Percentiles rank a stretch among this genome's conserved stretches.
Conservation (phyloP, 2,113 vertebrate species). For the Morone chrysops region DNA sequence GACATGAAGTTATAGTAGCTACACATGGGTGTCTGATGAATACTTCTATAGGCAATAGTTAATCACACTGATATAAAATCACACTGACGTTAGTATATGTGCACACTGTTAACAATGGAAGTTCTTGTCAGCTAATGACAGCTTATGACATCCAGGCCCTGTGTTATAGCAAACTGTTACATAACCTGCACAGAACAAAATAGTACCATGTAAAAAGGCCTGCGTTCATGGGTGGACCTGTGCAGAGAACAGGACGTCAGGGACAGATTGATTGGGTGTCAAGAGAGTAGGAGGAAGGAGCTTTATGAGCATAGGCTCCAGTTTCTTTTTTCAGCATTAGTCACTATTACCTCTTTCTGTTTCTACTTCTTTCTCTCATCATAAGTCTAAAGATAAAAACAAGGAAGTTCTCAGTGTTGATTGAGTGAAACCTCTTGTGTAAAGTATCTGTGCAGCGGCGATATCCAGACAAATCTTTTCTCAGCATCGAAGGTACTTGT, state of each 20-base stretch:
- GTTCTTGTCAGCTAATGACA: slow-evolving; percentile 38
- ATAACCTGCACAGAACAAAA: slow-evolving; percentile 52
- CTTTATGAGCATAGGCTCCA: slow-evolving; percentile 61
- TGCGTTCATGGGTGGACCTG: slow-evolving; percentile 45
- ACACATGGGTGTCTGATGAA: background rate
- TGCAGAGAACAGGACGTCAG: slow-evolving; percentile 40
- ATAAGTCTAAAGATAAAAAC: slow-evolving; percentile 7
- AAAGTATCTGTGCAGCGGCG: slow-evolving; percentile 2
- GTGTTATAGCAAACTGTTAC: slow-evolving; percentile 43
- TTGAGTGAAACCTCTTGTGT: slow-evolving; percentile 26
- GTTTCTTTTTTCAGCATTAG: slow-evolving; percentile 69
- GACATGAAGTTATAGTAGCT: background rate
- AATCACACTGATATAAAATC: background rate
- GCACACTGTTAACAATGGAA: slow-evolving; percentile 29
- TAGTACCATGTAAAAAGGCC: slow-evolving; percentile 53
- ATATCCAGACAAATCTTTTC: background rate
- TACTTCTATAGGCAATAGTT: background rate
- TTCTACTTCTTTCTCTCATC: slow-evolving; percentile 34
- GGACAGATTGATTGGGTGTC: slow-evolving; percentile 76
- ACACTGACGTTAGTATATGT: background rate
- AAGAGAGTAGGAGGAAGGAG: slow-evolving; percentile 60
- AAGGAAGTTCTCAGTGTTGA: slow-evolving; percentile 6
- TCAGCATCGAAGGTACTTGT: slow-evolving; percentile 25
- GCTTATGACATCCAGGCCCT: slow-evolving; percentile 41
- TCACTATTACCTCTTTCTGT: slow-evolving; percentile 32